Conservation (phyloP, 2,113 vertebrate species). For the Psophia crepitans region DNA sequence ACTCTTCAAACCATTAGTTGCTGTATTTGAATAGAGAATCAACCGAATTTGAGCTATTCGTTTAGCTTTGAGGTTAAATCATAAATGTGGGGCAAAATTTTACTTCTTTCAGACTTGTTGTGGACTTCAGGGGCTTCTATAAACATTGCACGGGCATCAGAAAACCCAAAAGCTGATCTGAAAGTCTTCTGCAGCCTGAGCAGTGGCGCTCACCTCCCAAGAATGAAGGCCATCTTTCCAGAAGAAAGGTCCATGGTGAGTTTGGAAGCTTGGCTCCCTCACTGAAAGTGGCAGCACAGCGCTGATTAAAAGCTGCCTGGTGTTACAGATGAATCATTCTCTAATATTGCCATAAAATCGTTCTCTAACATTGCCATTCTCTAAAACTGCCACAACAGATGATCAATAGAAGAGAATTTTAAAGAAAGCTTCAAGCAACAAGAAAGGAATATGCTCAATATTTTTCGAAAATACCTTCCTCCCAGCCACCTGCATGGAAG, state of each 20-base stretch:
- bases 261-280: not conserved
- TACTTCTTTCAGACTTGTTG: not conserved
- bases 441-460: not conserved
- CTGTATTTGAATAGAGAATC: not conserved
- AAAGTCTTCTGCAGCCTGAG: not conserved
- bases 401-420: not conserved
- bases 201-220: not conserved
- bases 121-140: not conserved
- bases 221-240: not conserved
- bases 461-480: not conserved
- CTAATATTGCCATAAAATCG: not conserved
- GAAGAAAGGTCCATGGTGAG: not conserved
- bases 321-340: not conserved
- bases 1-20: not conserved
- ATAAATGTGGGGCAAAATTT: not conserved
- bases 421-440: not conserved
- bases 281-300: not conserved
- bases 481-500: not conserved
- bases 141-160: not conserved
- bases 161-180: not conserved
- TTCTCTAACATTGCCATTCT: not conserved
- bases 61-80: not conserved
- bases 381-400: not conserved
- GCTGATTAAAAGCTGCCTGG: not conserved
- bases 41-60: not conserved